Evolutionary conservation across 2,113 vertebrate species (phyloP).

Genomic region (Meles meles): DNA sequence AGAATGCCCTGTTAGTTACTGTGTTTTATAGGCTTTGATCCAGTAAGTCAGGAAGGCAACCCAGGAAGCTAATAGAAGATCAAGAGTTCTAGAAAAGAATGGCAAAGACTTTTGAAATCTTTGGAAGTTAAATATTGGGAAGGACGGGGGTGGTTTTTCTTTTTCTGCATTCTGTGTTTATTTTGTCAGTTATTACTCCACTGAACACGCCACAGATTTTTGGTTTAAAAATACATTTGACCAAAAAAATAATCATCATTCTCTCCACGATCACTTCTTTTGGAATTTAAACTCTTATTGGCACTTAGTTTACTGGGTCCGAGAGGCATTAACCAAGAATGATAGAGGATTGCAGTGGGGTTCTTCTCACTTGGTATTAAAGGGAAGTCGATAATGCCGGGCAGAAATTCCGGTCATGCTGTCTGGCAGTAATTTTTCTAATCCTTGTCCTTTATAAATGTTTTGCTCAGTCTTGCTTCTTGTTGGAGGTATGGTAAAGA

Average conservation of each 20-base stretch:
- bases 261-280: not conserved
- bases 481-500: not conserved
- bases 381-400: not conserved
- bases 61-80: not conserved
- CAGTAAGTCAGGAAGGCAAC: not conserved
- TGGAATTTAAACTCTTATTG: not conserved
- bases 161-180: slow-evolving; percentile 23
- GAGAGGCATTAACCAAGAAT: not conserved
- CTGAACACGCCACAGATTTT: slow-evolving; percentile 8
- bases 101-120: not conserved
- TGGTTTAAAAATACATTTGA: slow-evolving; percentile 48
- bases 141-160: not conserved
- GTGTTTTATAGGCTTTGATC: not conserved
- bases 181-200: slow-evolving; percentile 8
- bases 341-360: not conserved
- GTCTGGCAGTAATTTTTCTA: not conserved
- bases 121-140: not conserved
- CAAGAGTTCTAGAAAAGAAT: not conserved
- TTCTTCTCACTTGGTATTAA: not conserved
- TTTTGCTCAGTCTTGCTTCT: not conserved
- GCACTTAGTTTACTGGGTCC: not conserved
- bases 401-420: not conserved
- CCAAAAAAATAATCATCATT: not conserved
- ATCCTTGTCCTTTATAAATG: not conserved
- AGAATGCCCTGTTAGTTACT: not conserved